phyloP scores from a whole-genome alignment of 2,888 invertebrate genomes.

The Eupithecia centaureata region DNA sequence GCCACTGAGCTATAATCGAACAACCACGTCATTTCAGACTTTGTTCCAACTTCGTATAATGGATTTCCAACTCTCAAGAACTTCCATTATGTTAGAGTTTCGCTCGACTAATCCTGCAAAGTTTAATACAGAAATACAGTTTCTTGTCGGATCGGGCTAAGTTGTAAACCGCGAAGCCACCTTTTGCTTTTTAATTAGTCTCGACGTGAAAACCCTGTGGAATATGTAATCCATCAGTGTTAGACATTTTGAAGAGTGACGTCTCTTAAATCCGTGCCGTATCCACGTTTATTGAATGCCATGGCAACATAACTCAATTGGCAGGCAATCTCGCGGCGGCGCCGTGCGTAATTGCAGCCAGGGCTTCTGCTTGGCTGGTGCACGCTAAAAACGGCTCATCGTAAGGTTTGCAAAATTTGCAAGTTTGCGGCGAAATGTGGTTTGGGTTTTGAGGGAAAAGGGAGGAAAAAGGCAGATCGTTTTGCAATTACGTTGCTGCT shows the following conservation, averaged over 20 bases:
- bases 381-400: conserved; percentile 31
- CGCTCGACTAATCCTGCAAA: conserved; percentile 13
- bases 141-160: conserved; percentile 8
- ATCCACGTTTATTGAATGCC: conserved; percentile 33
- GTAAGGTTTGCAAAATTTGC: conserved; percentile 14
- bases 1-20: conserved; percentile 17
- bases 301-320: conserved; percentile 69
- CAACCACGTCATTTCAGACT: conserved; percentile 11
- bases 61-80: conserved; percentile 12
- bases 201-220: background rate
- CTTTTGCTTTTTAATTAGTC: background rate
- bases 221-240: background rate
- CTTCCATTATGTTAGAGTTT: conserved; percentile 5
- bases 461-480: conserved; percentile 30
- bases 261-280: conserved; percentile 21
- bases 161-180: background rate
- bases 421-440: conserved; percentile 24
- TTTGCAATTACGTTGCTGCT: conserved; percentile 32
- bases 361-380: conserved; percentile 35
- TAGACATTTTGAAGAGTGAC: background rate
- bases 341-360: conserved; percentile 55
- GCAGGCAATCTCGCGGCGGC: conserved; percentile 73
- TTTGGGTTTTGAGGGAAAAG: conserved; percentile 18
- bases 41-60: conserved; percentile 3
- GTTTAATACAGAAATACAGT: conserved; percentile 6